Evolutionary conservation across 2,888 invertebrate genomes (phyloP).

Genomic region (Hypomecis atomaria): DNA sequence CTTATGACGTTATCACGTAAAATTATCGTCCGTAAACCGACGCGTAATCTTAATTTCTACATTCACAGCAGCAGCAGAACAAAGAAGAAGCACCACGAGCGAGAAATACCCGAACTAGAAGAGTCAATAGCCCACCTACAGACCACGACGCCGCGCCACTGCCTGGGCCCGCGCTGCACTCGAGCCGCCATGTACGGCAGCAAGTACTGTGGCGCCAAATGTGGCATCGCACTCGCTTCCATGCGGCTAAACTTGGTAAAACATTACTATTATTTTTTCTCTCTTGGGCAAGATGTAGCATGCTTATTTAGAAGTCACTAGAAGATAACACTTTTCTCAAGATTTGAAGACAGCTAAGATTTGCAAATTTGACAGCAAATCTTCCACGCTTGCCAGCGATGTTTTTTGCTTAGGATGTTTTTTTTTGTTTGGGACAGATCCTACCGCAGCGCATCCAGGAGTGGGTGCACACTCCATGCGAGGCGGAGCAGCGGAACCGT

Average conservation of each 20-base stretch:
- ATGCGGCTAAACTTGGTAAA: conserved; percentile 91
- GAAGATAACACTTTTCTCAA: too few species aligned
- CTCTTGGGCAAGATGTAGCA: background rate
- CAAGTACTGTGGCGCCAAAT: conserved; percentile 97
- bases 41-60: background rate
- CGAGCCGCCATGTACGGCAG: conserved; percentile 91
- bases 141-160: conserved; percentile 89
- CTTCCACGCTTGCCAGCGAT: too few species aligned
- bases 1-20: too few species aligned
- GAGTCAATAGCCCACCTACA: conserved; percentile 80
- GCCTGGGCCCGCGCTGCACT: conserved; percentile 95
- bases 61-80: conserved; percentile 60
- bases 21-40: too few species aligned
- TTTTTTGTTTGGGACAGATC: conserved; percentile 77
- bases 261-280: background rate
- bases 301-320: too few species aligned
- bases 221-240: conserved; percentile 95
- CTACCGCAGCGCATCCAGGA: conserved; percentile 96
- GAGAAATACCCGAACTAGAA: conserved; percentile 71
- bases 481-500: conserved; percentile 93
- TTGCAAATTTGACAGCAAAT: too few species aligned
- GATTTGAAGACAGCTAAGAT: too few species aligned
- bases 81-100: conserved; percentile 75
- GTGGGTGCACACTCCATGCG: conserved; percentile 94
- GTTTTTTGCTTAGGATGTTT: too few species aligned